Evolutionary conservation across 2,888 invertebrate species (phyloP).

Genomic region (Sminthurinus aureus): DNA sequence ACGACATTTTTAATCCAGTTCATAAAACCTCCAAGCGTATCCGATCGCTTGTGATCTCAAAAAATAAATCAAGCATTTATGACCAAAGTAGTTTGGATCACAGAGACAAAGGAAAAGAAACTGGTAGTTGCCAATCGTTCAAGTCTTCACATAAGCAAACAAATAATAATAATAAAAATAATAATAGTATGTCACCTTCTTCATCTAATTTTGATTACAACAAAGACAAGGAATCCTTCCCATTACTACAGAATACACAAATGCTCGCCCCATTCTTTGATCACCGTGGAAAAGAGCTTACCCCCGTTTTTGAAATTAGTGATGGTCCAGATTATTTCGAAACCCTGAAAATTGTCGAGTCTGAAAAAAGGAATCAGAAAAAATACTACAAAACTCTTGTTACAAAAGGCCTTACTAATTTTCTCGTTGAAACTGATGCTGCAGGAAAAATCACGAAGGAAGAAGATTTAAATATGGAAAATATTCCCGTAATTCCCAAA

Average conservation of each 20-base stretch:
- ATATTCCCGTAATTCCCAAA: not conserved
- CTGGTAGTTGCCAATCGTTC: too few species aligned
- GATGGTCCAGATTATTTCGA: conserved; percentile 2
- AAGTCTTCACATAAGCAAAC: too few species aligned
- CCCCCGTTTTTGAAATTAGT: conserved; percentile 24
- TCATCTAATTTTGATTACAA: too few species aligned
- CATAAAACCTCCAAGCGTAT: not conserved
- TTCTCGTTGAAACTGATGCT: not conserved
- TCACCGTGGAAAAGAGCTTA: conserved; percentile 6
- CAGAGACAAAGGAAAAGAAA: too few species aligned
- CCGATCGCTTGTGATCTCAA: not conserved
- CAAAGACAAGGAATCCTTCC: too few species aligned
- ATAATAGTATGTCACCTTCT: too few species aligned
- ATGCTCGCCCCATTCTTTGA: conserved; percentile 11
- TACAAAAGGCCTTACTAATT: not conserved
- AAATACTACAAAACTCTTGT: not conserved
- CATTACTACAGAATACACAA: not conserved
- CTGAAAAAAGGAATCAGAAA: not conserved
- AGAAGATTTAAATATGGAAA: not conserved
- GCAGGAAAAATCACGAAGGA: not conserved
- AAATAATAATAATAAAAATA: too few species aligned
- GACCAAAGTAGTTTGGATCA: too few species aligned
- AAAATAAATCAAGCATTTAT: too few species aligned
- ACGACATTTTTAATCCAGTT: not conserved
- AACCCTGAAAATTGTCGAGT: conserved; percentile 10